A percentile compares a stretch with the other conserved stretches of the same genome.
Conservation (phyloP, 2,113 vertebrate species). For the Varanus komodoensis region DNA sequence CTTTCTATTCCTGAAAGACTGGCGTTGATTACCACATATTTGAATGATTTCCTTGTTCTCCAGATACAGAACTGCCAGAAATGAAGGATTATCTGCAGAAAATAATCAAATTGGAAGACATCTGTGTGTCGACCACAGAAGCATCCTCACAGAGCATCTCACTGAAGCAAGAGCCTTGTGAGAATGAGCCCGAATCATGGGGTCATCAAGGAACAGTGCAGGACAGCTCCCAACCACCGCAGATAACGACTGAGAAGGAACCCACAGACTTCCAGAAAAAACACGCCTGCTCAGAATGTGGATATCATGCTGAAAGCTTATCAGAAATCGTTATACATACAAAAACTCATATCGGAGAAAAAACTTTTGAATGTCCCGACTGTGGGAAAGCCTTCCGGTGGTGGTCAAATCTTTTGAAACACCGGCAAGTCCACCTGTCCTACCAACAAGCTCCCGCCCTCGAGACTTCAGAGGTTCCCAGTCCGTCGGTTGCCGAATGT, state of each 20-base stretch:
- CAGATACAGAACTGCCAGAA: background rate
- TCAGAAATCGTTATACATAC: background rate
- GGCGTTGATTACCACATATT: background rate
- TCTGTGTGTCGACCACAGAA: background rate
- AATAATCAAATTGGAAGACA: background rate
- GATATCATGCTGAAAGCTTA: background rate
- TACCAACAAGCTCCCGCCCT: background rate
- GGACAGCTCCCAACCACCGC: background rate
- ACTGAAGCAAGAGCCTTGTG: background rate
- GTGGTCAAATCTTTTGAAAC: background rate
- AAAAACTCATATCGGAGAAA: background rate
- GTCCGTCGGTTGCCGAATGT: background rate
- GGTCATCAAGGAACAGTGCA: background rate
- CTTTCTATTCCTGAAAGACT: too few relatives aligned
- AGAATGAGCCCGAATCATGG: background rate
- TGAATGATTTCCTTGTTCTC: background rate
- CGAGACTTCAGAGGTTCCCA: background rate
- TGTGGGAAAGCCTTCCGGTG: background rate
- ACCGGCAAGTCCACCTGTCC: background rate
- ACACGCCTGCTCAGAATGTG: background rate
- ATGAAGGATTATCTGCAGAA: background rate
- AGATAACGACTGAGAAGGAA: background rate
- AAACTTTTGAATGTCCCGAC: background rate
- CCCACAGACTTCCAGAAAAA: background rate
- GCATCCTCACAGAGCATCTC: too few relatives aligned